A percentile compares a stretch with the other conserved stretches of the same genome.
Conservation (phyloP, 2,113 vertebrate genomes). For the Zosterops hypoxanthus region DNA sequence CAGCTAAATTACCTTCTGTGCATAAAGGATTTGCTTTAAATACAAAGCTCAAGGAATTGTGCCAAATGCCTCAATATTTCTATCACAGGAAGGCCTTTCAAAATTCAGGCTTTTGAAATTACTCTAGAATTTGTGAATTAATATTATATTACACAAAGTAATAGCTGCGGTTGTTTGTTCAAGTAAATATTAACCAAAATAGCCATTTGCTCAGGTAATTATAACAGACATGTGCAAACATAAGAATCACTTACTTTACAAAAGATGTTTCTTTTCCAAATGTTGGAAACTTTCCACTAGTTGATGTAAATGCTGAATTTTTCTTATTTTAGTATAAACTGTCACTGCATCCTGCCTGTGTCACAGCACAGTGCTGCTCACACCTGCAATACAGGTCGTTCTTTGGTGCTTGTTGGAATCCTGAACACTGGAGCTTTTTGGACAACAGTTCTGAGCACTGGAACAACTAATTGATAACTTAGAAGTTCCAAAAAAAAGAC, state of each 20-base stretch:
- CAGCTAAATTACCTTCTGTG: neutral
- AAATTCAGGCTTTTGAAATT: neutral
- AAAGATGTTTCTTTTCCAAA: constrained; percentile 2
- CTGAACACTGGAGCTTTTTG: neutral
- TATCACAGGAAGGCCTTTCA: neutral
- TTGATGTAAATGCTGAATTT: neutral
- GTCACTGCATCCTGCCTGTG: neutral
- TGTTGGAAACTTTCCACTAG: neutral
- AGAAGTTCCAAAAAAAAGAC: neutral
- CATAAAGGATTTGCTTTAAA: neutral
- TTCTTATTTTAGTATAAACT: neutral
- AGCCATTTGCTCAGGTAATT: constrained; percentile 19
- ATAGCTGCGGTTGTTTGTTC: constrained; percentile 29
- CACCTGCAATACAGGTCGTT: neutral
- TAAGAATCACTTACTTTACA: neutral
- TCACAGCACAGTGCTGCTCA: rapidly evolving
- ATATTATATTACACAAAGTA: neutral
- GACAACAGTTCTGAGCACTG: neutral
- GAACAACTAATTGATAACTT: neutral
- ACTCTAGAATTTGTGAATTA: neutral
- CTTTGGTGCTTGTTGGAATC: neutral
- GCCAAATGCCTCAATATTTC: neutral
- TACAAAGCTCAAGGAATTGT: neutral
- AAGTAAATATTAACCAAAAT: constrained; percentile 5
- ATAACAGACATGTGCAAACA: neutral